Evolutionary conservation across 1,140 invertebrate species (phyloP), one percentile per base, ranked within the genome.

Genomic region (Sminthurinus signatus): DNA sequence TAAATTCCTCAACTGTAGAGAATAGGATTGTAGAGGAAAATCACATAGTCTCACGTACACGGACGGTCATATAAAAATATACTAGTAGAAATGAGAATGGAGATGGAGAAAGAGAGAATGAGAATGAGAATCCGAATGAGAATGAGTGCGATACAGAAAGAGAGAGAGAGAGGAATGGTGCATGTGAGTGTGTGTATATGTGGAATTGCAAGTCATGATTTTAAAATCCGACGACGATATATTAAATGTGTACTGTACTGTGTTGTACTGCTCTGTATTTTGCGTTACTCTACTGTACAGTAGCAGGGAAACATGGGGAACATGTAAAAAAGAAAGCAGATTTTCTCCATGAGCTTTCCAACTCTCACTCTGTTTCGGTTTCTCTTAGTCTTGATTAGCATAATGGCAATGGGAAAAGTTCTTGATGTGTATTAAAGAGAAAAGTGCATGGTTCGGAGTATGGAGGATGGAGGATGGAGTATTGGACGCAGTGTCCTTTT

Each of bases 341-440:
- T 23, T 54, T 64, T 50, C 19, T 17, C 2, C 27, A 55, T 32
- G 60, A 60, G 32, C 39, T 39, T 57, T 27, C 51, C 52, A 44
- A 48, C 39, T 48, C 52, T 56, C 4, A 56, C 52, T 55, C 61
- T 69, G 32, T 60, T 63, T 69, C 57, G 28, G n/a, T 62, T 64
- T 64, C 63, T 59, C 55, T 59, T 57, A 29, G 42, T 55, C 42
- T 67, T 67, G 68, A 70, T 70, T 70, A 70, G 68, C 68, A 70
- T 70, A 48, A n/a, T n/a, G n/a, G n/a, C 15, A 69, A 70, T 70
- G 68, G 68, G 65, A 70, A 70, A 70, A 70, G 28, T 70, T 70
- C 64, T 50, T 54, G 29, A 46, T 62, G 21, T 59, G 15, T 46
- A 12, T 19, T 8, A 19, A 19, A 19, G 17, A 42, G 39, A 42